Base-by-base conservation (phyloP, 2,888 invertebrate species). In the Trypoxylon attenuatum region DNA sequence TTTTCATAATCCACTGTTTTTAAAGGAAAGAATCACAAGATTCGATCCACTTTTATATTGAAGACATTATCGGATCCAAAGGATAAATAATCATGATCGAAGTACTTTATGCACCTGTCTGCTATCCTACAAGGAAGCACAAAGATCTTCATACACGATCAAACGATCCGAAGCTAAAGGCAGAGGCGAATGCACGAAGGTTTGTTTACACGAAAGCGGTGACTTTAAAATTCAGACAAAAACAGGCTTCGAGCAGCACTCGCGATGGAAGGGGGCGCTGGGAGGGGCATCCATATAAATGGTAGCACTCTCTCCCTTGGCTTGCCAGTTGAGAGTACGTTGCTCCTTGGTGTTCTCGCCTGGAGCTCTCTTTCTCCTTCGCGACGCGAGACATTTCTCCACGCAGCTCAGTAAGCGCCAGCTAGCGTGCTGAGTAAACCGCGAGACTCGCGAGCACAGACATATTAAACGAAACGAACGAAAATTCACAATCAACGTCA, bases 221-320 rank as follows among this genome's bases (percentile, higher is more conserved):
- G 29, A 43, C 19, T 59, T 52, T 18, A 41, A 69, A 67, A 59
- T 46, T 53, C 22, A 23, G n/a, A 29, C 41, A 27, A 43, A 59
- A 68, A 53, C 25, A 25, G 18, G 38, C 23, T 45, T 18, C 22
- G 21, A 33, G 46, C 33, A 27, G 51, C 52, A 52, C 53, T 38
- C 41, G n/a, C 33, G 39, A 5, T 47, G 52, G 45, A 49, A 69
- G 27, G 45, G 16, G 33, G 33, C 45, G 42, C 25, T 53, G 58
- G 54, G 47, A 71, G 75, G 73, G 64, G 62, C 56, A 46, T 33
- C 38, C 52, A 62, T 74, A 71, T 71, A 70, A 74, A 65, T 45
- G 66, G 62, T 68, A 41, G 49, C 29, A 56, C 57, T 65, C 64
- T 53, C 50, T 67, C 45, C 55, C 59, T 60, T 65, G 45, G 49